A percentile compares a stretch with the other conserved stretches of the same genome.
Evolutionary conservation across 2,888 invertebrate species (phyloP).

Genomic region (Tachina fera): DNA sequence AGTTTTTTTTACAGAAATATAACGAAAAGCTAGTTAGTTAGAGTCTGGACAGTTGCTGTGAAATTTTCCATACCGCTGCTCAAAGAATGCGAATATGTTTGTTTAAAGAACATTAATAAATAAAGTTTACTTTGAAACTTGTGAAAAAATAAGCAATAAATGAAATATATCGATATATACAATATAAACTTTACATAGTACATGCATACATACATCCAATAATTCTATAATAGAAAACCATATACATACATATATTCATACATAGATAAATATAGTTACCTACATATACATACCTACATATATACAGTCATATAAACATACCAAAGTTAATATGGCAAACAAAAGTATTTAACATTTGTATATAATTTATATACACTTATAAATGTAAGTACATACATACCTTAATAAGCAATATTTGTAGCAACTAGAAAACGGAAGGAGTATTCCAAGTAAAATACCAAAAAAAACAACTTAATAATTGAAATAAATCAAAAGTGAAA

Average conservation of each 20-base stretch:
- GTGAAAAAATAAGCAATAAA: slow-evolving; percentile 79
- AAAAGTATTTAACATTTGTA: slow-evolving; percentile 36
- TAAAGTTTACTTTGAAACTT: slow-evolving; percentile 76
- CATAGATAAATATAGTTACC: neutral
- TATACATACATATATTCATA: neutral
- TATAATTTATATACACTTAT: slow-evolving; percentile 24
- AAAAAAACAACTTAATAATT: slow-evolving; percentile 64
- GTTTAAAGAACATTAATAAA: slow-evolving; percentile 65
- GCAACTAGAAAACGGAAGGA: slow-evolving; percentile 55
- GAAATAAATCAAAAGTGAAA: slow-evolving; percentile 37
- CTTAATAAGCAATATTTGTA: slow-evolving; percentile 68
- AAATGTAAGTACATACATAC: slow-evolving; percentile 32
- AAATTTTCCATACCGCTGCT: neutral
- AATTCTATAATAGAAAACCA: slow-evolving; percentile 4
- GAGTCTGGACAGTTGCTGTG: neutral
- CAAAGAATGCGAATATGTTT: slow-evolving; percentile 64
- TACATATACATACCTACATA: neutral
- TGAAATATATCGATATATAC: slow-evolving; percentile 72
- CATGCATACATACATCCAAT: slow-evolving; percentile 24
- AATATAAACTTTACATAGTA: slow-evolving; percentile 11
- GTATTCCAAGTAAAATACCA: slow-evolving; percentile 63
- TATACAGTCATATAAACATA: slow-evolving; percentile 12
- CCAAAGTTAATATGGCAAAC: slow-evolving; percentile 20
- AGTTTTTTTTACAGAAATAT: neutral
- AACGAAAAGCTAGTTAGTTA: neutral